Evolutionary conservation across 2,888 invertebrate genomes (phyloP).

Genomic region (Dynastes hyllus): DNA sequence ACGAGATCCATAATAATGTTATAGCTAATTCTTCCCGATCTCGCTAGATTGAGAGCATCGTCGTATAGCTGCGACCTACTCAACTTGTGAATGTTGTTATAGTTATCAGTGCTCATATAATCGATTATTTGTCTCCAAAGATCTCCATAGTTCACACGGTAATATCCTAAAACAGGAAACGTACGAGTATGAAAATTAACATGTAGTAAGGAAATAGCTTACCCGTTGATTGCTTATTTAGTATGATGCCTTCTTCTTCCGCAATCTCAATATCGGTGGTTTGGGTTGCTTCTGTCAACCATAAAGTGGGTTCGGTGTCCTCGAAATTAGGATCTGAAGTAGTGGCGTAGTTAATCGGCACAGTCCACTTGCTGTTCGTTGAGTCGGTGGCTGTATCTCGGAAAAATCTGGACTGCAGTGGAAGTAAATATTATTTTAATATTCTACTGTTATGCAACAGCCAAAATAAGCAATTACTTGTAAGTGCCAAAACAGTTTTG

Average conservation of each 20-base stretch:
- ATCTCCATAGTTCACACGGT: constrained; percentile 62
- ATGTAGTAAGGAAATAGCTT: constrained; percentile 47
- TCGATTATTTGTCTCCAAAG: constrained; percentile 71
- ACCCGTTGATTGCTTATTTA: constrained; percentile 77
- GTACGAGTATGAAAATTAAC: background rate
- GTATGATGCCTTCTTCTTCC: constrained; percentile 73
- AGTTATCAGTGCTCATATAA: constrained; percentile 66
- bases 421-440: background rate
- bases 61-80: constrained; percentile 74
- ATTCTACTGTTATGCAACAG: too few species aligned
- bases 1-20: constrained; percentile 74
- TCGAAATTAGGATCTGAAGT: constrained; percentile 66
- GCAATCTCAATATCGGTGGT: constrained; percentile 20
- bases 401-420: constrained; percentile 37
- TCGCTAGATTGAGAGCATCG: constrained; percentile 73
- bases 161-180: background rate
- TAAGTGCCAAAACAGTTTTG: too few species aligned
- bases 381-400: constrained; percentile 53
- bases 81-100: constrained; percentile 73
- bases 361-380: constrained; percentile 59
- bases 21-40: constrained; percentile 75
- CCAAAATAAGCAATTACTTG: too few species aligned
- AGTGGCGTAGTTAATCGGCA: constrained; percentile 64
- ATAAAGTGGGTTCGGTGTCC: constrained; percentile 71
- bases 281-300: constrained; percentile 68